Evolutionary conservation across 2,888 invertebrate genomes (phyloP).

Genomic region (Empis livida): DNA sequence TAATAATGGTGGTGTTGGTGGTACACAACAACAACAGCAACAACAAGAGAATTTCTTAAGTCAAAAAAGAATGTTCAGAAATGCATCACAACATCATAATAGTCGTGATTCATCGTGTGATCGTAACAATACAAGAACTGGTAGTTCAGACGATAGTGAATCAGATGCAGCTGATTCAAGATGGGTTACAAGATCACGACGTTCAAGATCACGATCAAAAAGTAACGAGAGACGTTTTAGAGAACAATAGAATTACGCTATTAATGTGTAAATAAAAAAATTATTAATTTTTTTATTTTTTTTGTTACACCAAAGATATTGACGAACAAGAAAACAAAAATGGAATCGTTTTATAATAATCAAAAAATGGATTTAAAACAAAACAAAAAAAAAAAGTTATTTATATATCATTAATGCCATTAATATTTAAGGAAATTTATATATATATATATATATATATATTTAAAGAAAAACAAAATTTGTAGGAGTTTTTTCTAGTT

Average conservation of each 20-base stretch:
- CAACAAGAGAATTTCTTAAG: not conserved
- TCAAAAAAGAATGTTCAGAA: slow-evolving; percentile 4
- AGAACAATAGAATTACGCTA: slow-evolving; percentile 10
- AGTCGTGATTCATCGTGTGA: slow-evolving; percentile 8
- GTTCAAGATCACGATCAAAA: slow-evolving; percentile 20
- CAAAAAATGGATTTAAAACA: too few species aligned
- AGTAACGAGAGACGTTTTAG: slow-evolving; percentile 19
- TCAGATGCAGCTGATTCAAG: slow-evolving; percentile 15
- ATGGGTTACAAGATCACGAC: slow-evolving; percentile 18
- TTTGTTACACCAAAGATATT: too few species aligned
- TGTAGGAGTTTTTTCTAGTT: too few species aligned
- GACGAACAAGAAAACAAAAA: too few species aligned
- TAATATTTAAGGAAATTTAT: too few species aligned
- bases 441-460: too few species aligned
- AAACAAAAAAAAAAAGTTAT: too few species aligned
- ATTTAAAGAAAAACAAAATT: too few species aligned
- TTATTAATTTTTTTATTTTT: too few species aligned
- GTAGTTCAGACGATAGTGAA: slow-evolving; percentile 21
- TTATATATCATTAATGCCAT: too few species aligned
- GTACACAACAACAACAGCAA: not conserved
- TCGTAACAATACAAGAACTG: slow-evolving; percentile 7
- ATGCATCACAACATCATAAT: slow-evolving; percentile 7
- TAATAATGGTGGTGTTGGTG: slow-evolving; percentile 3
- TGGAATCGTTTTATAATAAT: too few species aligned
- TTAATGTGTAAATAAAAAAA: slow-evolving; percentile 7